Percentiles rank a stretch among this genome's conserved stretches.
Conservation (phyloP, 2,113 vertebrate genomes). For the Gadus macrocephalus region DNA sequence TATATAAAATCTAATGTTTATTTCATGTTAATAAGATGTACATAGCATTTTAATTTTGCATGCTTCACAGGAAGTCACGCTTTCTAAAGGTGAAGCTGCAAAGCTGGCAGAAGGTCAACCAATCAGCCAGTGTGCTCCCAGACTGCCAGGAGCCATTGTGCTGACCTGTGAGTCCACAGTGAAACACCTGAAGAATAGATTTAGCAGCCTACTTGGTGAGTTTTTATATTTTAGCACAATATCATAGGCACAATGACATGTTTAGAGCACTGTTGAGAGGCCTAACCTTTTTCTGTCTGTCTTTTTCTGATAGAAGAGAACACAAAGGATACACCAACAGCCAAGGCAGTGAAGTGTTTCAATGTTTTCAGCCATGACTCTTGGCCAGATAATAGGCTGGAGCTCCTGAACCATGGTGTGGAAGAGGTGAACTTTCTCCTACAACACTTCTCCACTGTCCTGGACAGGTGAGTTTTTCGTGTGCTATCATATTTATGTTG, state of each 20-base stretch:
- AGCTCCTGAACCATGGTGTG: conserved; percentile 1
- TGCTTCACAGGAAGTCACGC: conserved; percentile 2
- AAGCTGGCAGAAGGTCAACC: conserved; percentile 2
- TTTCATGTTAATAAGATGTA: conserved; percentile 7
- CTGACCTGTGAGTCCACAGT: conserved; percentile 8
- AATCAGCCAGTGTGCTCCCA: not conserved
- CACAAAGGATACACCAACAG: conserved; percentile 6
- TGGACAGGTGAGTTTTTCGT: conserved; percentile 9
- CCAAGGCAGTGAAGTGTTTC: conserved; percentile 8
- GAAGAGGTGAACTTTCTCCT: conserved; percentile 7
- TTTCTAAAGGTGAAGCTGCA: not conserved
- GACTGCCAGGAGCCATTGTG: conserved; percentile 3
- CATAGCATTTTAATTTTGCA: not conserved
- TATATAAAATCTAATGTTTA: conserved; percentile 7
- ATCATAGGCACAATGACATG: conserved; percentile 6
- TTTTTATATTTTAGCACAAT: conserved; percentile 5
- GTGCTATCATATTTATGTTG: not conserved
- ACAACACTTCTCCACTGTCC: conserved; percentile 6
- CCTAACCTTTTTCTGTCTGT: conserved; percentile 9
- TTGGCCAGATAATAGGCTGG: conserved; percentile 1
- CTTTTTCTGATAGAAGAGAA: conserved; percentile 7
- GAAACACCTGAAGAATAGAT: conserved; percentile 4
- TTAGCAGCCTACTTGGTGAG: conserved; percentile 7
- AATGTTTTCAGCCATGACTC: conserved; percentile 5
- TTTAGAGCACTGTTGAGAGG: conserved; percentile 7